Evolutionary conservation across 2,888 invertebrate genomes (phyloP), one percentile per base, ranked within the genome.

Genomic region (Belgica antarctica): DNA sequence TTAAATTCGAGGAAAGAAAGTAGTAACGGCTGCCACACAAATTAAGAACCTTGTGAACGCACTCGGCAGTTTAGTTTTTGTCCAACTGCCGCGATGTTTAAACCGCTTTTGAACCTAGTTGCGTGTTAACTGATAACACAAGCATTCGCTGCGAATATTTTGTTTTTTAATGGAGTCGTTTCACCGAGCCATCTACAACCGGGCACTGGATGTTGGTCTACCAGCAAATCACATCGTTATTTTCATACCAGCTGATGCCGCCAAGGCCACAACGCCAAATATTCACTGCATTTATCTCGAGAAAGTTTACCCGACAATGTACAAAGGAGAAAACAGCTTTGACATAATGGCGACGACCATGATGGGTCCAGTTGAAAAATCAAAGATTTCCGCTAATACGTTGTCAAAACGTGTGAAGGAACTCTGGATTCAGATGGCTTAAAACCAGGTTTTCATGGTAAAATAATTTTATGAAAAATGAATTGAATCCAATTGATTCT

Each of bases 351-450:
- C 10, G 24, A 34, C n/a, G 2, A 17, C 68, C 2, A n/a, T 15
- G 28, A 12, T 22, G 17, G n/a, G 12, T 0, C 1, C 25, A 27
- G 28, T 15, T 7, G 15, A 46, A 5, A 17, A 19, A 27, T 47
- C 2, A 12, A 1, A 10, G 65, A n/a, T 24, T 52, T 19, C 4
- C 3, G 5, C 2, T 5, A 7, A 31, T 28, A 24, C 2, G 1
- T 1, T 27, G 4, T 7, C 22, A 10, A 31, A 19, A 19, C 22
- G 10, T 70, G 70, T 15, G 52, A 47, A 52, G 61, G 24, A 34
- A 70, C 41, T n/a, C 7, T 25, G 19, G 24, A 12, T 4, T 73
- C 77, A 0, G 73, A 75, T 8, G 77, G 77, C 1, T 73, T 77
- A 24, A 62, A 75, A 57, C n/a, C n/a, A n/a, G n/a, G n/a, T n/a